phyloP scores from a whole-genome alignment of 1,140 invertebrate species.

The Lepeophtheirus salmonis region DNA sequence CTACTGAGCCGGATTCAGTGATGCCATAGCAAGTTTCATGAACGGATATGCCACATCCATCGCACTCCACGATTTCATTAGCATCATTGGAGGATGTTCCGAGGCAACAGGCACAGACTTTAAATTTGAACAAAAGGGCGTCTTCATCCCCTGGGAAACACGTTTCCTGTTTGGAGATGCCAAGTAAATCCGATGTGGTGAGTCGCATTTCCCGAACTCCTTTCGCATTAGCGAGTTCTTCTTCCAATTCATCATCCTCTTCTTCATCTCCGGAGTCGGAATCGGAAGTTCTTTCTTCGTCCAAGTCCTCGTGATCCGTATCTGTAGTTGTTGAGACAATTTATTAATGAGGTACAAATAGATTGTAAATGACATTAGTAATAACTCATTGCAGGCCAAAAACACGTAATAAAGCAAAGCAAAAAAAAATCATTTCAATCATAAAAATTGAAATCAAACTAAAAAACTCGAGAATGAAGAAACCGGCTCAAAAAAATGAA shows the following conservation, averaged over 20 bases:
- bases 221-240: constrained; percentile 22
- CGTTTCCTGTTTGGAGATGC: constrained; percentile 18
- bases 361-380: too few species aligned
- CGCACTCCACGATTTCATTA: constrained; percentile 92
- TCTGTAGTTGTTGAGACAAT: too few species aligned
- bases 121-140: constrained; percentile 18
- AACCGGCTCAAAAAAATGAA: too few species aligned
- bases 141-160: constrained; percentile 20
- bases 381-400: too few species aligned
- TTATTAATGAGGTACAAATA: too few species aligned
- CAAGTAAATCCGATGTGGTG: neutral
- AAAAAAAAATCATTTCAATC: too few species aligned
- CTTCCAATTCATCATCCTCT: constrained; percentile 22
- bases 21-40: constrained; percentile 49
- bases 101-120: constrained; percentile 75
- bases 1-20: constrained; percentile 69
- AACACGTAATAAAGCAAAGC: too few species aligned
- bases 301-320: constrained; percentile 26
- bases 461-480: too few species aligned
- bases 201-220: constrained; percentile 22
- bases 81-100: constrained; percentile 75
- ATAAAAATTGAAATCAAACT: too few species aligned
- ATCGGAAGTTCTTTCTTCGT: constrained; percentile 22
- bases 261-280: constrained; percentile 27
- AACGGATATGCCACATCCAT: constrained; percentile 81